Evolutionary conservation across 2,113 vertebrate genomes (phyloP).

Genomic region (Embiotoca jacksoni): DNA sequence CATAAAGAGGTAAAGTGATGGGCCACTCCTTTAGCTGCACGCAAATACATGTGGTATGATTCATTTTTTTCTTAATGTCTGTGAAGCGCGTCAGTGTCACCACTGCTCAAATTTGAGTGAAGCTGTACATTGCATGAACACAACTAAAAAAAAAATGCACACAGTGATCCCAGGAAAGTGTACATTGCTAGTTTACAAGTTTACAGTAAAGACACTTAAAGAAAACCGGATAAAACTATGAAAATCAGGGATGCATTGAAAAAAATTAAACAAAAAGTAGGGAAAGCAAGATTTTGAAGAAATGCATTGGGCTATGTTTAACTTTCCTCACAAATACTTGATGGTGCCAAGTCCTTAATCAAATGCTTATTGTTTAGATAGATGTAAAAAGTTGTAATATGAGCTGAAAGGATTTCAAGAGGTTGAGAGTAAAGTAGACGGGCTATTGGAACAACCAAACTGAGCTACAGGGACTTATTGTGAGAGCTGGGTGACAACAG

Average conservation of each 20-base stretch:
- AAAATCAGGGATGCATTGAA: not conserved
- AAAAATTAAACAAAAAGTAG: not conserved
- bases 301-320: not conserved
- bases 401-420: conserved; percentile 17
- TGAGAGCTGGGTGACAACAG: conserved; percentile 48
- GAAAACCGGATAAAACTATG: not conserved
- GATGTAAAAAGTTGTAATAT: conserved; percentile 28
- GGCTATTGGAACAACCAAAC: conserved; percentile 3
- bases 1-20: conserved; percentile 10
- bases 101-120: not conserved
- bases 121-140: conserved; percentile 22
- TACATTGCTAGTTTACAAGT: not conserved
- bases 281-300: not conserved
- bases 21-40: conserved; percentile 16
- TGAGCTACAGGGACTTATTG: conserved; percentile 44
- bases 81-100: conserved; percentile 14
- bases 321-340: not conserved
- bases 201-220: not conserved
- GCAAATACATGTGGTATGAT: conserved; percentile 28
- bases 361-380: conserved; percentile 13
- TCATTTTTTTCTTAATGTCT: conserved; percentile 22
- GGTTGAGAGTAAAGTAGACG: not conserved
- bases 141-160: conserved; percentile 18
- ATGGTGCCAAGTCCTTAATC: conserved; percentile 3
- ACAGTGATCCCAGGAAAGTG: conserved; percentile 12